Conservation (phyloP, 2,797 vertebrate species). For the Ctenochaetus hawaiiensis region DNA sequence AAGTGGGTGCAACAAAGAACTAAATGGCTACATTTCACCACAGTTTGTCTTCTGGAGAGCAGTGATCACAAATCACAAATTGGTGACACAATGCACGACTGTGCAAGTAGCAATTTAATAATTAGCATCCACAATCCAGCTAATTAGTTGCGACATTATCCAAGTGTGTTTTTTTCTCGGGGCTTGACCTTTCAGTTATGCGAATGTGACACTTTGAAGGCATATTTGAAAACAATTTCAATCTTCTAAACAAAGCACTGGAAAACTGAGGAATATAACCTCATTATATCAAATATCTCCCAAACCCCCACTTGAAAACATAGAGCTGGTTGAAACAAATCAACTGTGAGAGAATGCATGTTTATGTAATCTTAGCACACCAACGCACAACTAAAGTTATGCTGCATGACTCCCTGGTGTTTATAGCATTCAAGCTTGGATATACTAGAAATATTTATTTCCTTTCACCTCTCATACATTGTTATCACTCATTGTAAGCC, state of each 20-base stretch:
- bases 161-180: neutral
- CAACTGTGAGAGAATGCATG: conserved; percentile 45
- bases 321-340: conserved; percentile 41
- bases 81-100: conserved; percentile 24
- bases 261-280: conserved; percentile 47
- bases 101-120: conserved; percentile 36
- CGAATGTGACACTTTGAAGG: conserved; percentile 49
- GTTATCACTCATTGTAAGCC: conserved; percentile 11
- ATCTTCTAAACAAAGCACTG: conserved; percentile 15
- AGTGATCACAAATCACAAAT: conserved; percentile 43
- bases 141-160: conserved; percentile 46
- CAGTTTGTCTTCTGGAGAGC: conserved; percentile 48
- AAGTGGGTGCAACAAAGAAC: conserved; percentile 27
- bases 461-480: conserved; percentile 20
- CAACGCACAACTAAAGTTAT: conserved; percentile 51
- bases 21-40: conserved; percentile 41
- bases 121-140: conserved; percentile 46
- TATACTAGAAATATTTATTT: conserved; percentile 6
- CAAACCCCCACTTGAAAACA: conserved; percentile 37
- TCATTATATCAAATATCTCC: conserved; percentile 60
- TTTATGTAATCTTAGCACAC: conserved; percentile 63
- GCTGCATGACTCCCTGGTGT: conserved; percentile 44
- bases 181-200: conserved; percentile 43
- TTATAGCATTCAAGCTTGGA: conserved; percentile 13
- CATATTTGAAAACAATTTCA: conserved; percentile 25